Evolutionary conservation across 2,113 vertebrate species (phyloP).

Genomic region (Pontoporia blainvillei): DNA sequence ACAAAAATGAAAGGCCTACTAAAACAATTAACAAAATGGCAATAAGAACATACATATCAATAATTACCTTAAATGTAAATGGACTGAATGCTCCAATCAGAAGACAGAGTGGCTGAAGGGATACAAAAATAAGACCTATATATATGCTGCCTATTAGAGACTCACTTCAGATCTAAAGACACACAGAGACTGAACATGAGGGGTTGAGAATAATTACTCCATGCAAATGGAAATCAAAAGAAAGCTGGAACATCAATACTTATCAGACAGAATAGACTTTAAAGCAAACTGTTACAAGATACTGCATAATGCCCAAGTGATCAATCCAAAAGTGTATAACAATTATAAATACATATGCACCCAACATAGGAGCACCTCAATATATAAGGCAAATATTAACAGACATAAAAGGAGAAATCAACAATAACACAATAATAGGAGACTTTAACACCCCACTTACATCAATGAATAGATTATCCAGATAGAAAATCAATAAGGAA

Average conservation of each 20-base stretch:
- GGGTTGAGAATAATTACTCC: too few relatives aligned
- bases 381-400: not conserved
- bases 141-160: too few relatives aligned
- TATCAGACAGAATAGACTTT: too few relatives aligned
- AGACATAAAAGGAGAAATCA: not conserved
- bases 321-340: not conserved
- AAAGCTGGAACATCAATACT: too few relatives aligned
- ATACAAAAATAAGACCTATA: too few relatives aligned
- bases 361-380: not conserved
- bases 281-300: not conserved
- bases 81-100: not conserved
- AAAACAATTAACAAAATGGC: not conserved
- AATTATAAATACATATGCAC: not conserved
- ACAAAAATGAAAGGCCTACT: not conserved
- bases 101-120: not conserved
- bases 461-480: not conserved
- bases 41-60: not conserved
- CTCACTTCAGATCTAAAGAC: too few relatives aligned
- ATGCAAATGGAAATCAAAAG: too few relatives aligned
- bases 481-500: too few relatives aligned
- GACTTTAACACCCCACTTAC: not conserved
- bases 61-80: not conserved
- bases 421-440: not conserved
- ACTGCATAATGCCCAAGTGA: not conserved
- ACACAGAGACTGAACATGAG: too few relatives aligned